A percentile compares a stretch with the other conserved stretches of the same genome.
phyloP scores from a whole-genome alignment of 2,113 vertebrate species.

The Hydrolagus affinis region DNA sequence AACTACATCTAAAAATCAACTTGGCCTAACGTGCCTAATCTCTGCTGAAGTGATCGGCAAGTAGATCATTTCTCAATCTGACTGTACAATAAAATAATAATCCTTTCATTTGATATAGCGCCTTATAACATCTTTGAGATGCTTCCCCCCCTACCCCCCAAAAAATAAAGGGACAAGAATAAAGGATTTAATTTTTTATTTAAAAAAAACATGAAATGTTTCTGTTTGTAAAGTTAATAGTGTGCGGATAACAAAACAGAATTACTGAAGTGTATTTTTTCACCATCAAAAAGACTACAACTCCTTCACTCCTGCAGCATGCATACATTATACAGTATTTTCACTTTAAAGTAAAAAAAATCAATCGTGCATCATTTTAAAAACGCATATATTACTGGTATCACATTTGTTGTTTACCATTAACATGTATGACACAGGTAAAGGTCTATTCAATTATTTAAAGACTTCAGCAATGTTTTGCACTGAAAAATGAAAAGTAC shows the following conservation, averaged over 20 bases:
- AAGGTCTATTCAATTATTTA: background rate
- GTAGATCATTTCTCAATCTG: no score
- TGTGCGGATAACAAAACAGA: background rate
- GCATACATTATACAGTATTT: background rate
- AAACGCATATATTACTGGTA: background rate
- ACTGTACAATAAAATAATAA: no score
- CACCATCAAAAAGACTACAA: background rate
- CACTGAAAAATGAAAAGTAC: background rate
- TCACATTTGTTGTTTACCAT: background rate
- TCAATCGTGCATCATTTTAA: background rate
- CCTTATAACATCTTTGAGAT: no score
- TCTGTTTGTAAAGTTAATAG: no score
- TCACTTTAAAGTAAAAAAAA: conserved; percentile 21
- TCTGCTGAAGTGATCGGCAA: no score
- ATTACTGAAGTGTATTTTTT: no score
- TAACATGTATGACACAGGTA: background rate
- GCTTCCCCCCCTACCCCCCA: no score
- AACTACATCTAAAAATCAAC: no score
- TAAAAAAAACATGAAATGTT: background rate
- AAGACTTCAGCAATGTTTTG: background rate
- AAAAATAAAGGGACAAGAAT: background rate
- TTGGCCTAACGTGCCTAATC: no score
- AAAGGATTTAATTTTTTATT: background rate
- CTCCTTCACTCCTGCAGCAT: background rate
- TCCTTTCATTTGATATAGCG: no score